These are phyloP conservation scores for Schizopygopsis malacanthus DNA, from an alignment of 2,797 vertebrate species.

Conservation along the genomic window DNA sequence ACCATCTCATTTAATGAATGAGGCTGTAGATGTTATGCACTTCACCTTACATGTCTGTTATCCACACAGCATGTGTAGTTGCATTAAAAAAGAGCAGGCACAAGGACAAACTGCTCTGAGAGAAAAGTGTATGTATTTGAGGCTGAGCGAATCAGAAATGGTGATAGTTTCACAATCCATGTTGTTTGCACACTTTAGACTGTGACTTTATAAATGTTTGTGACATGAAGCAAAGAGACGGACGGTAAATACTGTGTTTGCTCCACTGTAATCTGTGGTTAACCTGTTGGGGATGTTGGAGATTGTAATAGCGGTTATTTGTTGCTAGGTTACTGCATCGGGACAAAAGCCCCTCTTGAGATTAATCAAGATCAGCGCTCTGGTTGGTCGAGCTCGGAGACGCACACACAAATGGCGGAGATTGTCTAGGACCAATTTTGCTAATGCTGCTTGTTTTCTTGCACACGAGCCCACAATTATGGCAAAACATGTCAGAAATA, in stretches of 20 bases:
- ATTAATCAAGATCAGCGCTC: slow-evolving; percentile 62
- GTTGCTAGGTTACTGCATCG: slow-evolving; percentile 70
- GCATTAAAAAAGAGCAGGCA: background rate
- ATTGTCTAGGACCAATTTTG: slow-evolving; percentile 60
- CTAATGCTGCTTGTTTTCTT: slow-evolving; percentile 16
- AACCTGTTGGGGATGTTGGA: slow-evolving; percentile 37
- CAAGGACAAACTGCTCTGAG: background rate
- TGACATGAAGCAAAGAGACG: background rate
- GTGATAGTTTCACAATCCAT: background rate
- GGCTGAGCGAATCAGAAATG: background rate
- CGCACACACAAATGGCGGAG: slow-evolving; percentile 60
- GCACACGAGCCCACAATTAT: background rate
- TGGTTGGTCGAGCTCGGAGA: slow-evolving; percentile 57
- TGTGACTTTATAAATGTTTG: background rate
- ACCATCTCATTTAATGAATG: slow-evolving; percentile 74
- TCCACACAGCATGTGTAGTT: background rate
- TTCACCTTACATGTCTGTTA: slow-evolving; percentile 53
- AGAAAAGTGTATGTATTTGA: background rate
- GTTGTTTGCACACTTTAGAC: slow-evolving; percentile 1
- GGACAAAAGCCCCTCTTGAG: slow-evolving; percentile 61
- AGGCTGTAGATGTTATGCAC: slow-evolving; percentile 75
- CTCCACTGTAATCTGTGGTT: slow-evolving; percentile 38
- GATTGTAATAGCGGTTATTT: slow-evolving; percentile 60
- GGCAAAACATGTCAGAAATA: background rate
- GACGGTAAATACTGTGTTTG: slow-evolving; percentile 11